Evolutionary conservation across 2,797 vertebrate genomes (phyloP).

Genomic region (Sebastes matsubarae): DNA sequence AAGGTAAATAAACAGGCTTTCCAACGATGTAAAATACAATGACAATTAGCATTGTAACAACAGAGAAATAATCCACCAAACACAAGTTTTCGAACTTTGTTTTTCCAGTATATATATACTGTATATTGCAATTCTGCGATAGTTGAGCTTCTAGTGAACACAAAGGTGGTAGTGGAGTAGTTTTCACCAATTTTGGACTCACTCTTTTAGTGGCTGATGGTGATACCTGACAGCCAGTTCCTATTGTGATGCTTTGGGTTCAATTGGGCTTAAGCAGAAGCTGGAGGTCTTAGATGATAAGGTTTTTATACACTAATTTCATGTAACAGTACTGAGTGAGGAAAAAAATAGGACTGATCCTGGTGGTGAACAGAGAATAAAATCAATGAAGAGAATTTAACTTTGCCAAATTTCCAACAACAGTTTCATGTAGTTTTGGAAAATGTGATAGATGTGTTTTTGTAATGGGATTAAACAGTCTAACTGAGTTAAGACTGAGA

Average conservation of each 20-base stretch:
- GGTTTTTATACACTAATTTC: not conserved
- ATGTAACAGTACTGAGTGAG: not conserved
- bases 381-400: slow-evolving; percentile 16
- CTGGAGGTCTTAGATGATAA: slow-evolving; percentile 15
- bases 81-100: no score
- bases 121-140: not conserved
- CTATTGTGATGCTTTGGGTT: slow-evolving; percentile 10
- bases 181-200: not conserved
- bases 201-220: not conserved
- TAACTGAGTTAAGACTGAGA: slow-evolving; percentile 49
- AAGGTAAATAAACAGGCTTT: no score
- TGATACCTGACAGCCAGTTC: slow-evolving; percentile 19
- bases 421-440: slow-evolving; percentile 32
- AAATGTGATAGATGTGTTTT: slow-evolving; percentile 51
- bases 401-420: slow-evolving; percentile 33
- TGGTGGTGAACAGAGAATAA: not conserved
- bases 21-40: no score
- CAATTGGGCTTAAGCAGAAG: slow-evolving; percentile 25
- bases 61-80: no score
- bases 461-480: slow-evolving; percentile 59
- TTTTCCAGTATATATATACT: not conserved
- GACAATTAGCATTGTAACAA: no score
- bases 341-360: not conserved
- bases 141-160: slow-evolving; percentile 11
- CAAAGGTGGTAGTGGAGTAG: slow-evolving; percentile 1